Evolutionary conservation across 2,888 invertebrate genomes (phyloP), one percentile per base, ranked within the genome.

Genomic region (Reticulitermes lucifugus): DNA sequence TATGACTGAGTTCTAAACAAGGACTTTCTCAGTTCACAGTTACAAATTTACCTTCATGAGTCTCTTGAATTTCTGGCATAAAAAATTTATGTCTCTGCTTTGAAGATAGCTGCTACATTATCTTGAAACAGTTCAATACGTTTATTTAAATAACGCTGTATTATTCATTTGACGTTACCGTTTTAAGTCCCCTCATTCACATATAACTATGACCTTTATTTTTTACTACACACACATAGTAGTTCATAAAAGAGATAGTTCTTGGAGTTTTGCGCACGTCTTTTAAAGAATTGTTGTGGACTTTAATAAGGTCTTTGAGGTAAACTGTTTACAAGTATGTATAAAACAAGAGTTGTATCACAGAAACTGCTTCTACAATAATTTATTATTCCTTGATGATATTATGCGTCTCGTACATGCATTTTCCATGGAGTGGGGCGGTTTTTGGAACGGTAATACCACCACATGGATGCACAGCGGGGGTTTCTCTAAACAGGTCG

Each of bases 261-360:
- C 25, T 77, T n/a, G 10, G 73, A 25, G 25, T 73, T 77, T 14
- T 51, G 81, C n/a, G 18, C 70, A 41, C 22, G 41, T 70, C 46
- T n/a, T 41, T 70, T 35, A 65, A 70, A 70, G 70, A 70, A 55
- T 70, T 81, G 81, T 75, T n/a, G 29, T 41, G n/a, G 83, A 65
- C 85, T 83, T 85, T 85, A 85, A 85, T 79, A 43, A 71, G 83
- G 71, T 83, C 71, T 84, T 85, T 83, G 75, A 85, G 84, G 46
- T 73, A 25, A 81, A 84, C 84, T 85, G 84, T 83, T 85, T 81
- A 86, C 84, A 84, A 81, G 86, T 73, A 77, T 60, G 77, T 83
- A 83, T 81, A 82, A 85, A 55, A 10, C 35, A 81, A 60, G 41
- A 51, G 46, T 41, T 73, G 60, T 80, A 80, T 41, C 60, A 80